phyloP scores from a whole-genome alignment of 2,797 vertebrate species.

The Lutjanus campechanus region DNA sequence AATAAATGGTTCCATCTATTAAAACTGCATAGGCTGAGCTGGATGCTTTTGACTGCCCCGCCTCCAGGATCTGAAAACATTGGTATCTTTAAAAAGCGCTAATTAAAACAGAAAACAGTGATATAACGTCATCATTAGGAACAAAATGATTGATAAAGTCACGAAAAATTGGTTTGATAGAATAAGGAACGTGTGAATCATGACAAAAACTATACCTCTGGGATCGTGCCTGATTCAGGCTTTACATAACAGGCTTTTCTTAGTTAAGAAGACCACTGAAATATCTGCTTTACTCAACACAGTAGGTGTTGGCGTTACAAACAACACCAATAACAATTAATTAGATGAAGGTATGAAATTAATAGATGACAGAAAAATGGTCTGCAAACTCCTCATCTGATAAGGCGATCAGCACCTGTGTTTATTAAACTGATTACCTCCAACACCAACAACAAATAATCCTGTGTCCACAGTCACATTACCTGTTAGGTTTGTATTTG shows the following conservation, averaged over 20 bases:
- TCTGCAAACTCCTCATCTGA: conserved; percentile 22
- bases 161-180: no score
- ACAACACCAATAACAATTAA: neutral
- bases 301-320: neutral
- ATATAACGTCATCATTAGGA: no score
- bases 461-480: neutral
- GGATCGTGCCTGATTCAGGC: neutral
- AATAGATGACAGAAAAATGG: neutral
- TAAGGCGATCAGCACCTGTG: neutral
- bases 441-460: conserved; percentile 15
- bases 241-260: neutral
- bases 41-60: no score
- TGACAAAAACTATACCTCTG: no score
- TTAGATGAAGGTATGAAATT: neutral
- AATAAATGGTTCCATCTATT: no score
- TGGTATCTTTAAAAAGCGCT: no score
- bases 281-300: neutral
- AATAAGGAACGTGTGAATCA: no score
- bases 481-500: neutral
- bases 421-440: conserved; percentile 19
- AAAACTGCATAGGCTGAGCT: no score
- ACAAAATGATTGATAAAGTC: no score
- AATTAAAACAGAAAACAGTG: no score
- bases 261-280: conserved; percentile 2
- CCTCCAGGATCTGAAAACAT: no score